Evolutionary conservation across 2,797 vertebrate genomes (phyloP).

Genomic region (Miichthys miiuy): DNA sequence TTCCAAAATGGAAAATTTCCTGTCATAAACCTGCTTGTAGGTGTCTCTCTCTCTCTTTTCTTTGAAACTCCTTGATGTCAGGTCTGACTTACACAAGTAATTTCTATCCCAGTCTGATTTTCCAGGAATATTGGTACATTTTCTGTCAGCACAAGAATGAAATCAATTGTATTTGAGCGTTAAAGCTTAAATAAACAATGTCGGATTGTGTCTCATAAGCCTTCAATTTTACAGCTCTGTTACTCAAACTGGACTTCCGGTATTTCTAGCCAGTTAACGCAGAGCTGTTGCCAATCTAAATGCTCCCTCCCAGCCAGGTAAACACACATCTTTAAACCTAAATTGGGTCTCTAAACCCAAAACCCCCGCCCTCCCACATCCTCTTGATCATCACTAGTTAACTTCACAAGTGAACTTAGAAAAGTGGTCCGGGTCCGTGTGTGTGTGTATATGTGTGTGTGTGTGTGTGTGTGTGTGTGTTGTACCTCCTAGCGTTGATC

Average conservation of each 20-base stretch:
- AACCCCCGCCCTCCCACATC: no score
- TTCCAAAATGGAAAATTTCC: background rate
- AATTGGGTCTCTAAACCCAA: background rate
- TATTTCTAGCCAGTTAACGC: no score
- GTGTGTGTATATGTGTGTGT: slow-evolving; percentile 12
- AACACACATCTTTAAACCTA: background rate
- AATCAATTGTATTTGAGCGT: slow-evolving; percentile 49
- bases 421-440: background rate
- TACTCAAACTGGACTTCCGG: no score
- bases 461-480: background rate
- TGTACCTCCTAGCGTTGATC: slow-evolving; percentile 90
- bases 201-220: background rate
- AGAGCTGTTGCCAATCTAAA: no score
- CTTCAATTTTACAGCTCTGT: no score
- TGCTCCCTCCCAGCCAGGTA: background rate
- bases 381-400: background rate
- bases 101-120: slow-evolving; percentile 1
- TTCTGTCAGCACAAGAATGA: slow-evolving; percentile 39
- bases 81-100: slow-evolving; percentile 9
- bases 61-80: background rate
- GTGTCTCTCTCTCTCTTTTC: background rate
- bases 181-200: slow-evolving; percentile 42
- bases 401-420: background rate
- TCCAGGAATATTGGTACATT: slow-evolving; percentile 30
- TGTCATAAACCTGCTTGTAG: background rate